Evolutionary conservation across 2,797 vertebrate species (phyloP).

Genomic region (Halcyon smyrnensis): DNA sequence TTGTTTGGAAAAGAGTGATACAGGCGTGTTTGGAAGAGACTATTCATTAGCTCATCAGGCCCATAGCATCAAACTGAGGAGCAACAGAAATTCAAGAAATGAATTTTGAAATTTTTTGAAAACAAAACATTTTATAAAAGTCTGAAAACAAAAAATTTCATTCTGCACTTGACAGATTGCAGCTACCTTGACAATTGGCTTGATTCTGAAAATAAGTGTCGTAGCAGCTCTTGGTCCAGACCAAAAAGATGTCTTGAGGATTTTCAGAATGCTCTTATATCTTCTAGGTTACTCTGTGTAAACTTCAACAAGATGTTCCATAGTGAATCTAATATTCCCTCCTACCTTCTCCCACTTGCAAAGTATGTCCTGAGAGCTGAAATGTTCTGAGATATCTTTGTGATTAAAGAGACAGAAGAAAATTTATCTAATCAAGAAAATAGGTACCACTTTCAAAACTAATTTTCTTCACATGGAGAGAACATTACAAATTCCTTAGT

Average conservation of each 20-base stretch:
- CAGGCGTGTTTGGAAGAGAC: neutral
- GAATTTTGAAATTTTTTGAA: neutral
- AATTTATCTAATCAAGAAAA: neutral
- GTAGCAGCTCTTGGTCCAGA: neutral
- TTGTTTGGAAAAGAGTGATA: neutral
- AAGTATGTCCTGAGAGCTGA: neutral
- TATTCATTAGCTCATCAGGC: neutral
- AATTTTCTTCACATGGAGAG: neutral
- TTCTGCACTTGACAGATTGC: neutral
- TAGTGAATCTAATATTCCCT: neutral
- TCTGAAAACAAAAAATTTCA: neutral
- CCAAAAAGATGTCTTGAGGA: accelerated
- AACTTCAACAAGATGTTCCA: neutral
- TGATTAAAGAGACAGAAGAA: neutral
- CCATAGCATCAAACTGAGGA: neutral
- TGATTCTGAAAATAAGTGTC: neutral
- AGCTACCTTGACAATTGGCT: neutral
- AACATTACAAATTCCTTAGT: neutral
- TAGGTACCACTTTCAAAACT: neutral
- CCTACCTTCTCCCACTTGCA: neutral
- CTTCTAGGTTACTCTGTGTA: neutral
- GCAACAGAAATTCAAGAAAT: neutral
- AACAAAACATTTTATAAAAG: too few species aligned
- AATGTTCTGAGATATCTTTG: neutral
- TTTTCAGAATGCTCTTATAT: neutral